Evolutionary conservation across 35 echinoderm and acorn worm genomes (phyloP), one percentile per base, ranked within the genome.

Genomic region (Apostichopus parvimensis): DNA sequence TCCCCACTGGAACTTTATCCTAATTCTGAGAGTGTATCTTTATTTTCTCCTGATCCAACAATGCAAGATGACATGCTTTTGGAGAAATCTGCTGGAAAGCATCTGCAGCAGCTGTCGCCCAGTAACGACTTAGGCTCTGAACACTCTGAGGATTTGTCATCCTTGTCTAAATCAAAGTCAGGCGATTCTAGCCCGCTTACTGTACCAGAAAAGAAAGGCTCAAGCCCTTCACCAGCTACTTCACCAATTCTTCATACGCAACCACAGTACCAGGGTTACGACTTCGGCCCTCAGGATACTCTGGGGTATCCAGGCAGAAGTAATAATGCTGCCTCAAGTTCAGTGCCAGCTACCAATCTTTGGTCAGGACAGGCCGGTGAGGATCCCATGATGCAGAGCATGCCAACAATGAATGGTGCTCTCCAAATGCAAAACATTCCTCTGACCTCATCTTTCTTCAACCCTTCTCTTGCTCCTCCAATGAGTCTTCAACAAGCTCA

Each of bases 11-110:
- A 98, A 93, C 94, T 98, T 72, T 98, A 98, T 90, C 92, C 94
- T 55, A 95, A 93, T 95, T 93, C 92, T 56, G 92, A 92, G 77
- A 98, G 86, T 88, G 92, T 93, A 91, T 98, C 96, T 94, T 98
- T 98, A 94, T 98, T 95, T 95, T 98, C 96, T 85, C 94, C 94
- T 77, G 90, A 92, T 59, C 82, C 94, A 77, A 98, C 96, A 85
- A 98, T 98, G 96, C 96, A 98, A 98, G 96, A 98, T 98, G 96
- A 98, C 90, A 95, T 98, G 96, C 90, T 98, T 87, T 65, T 95
- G 91, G 96, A 98, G 14, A 98, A 98, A 93, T 93, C 87, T 98
- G 92, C 96, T 91, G 94, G 94, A 81, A 98, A 98, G 92, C 96
- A 95, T 89, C 77, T 95, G 81, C 96, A 98, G 94, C 96, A 98